phyloP scores from a whole-genome alignment of 2,797 vertebrate genomes.

The Mus caroli region DNA sequence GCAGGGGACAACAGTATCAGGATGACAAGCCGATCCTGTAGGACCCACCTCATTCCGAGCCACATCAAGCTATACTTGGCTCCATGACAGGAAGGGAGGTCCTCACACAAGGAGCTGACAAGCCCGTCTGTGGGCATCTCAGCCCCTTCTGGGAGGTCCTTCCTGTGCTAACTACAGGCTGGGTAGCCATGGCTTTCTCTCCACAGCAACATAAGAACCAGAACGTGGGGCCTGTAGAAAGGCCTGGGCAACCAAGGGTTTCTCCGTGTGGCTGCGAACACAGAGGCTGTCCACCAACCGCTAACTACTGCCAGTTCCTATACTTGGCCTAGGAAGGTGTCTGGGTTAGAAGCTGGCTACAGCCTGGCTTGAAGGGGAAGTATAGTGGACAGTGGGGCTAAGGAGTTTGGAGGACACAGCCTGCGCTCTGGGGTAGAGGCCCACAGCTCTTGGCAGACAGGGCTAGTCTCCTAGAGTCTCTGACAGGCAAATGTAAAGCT shows the following conservation, averaged over 20 bases:
- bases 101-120: not conserved
- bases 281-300: not conserved
- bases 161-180: not conserved
- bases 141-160: not conserved
- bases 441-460: not conserved
- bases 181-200: too few species aligned
- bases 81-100: not conserved
- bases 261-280: not conserved
- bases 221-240: not conserved
- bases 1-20: not conserved
- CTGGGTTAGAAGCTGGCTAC: accelerated
- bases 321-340: not conserved
- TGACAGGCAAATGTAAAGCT: accelerated
- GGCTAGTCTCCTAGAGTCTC: not conserved
- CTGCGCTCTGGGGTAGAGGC: not conserved
- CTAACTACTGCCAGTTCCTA: not conserved
- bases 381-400: not conserved
- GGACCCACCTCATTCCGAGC: not conserved
- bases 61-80: not conserved
- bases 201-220: accelerated
- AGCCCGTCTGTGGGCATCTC: not conserved
- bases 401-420: not conserved
- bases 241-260: not conserved
- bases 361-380: not conserved
- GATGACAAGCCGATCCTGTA: accelerated